phyloP scores from a whole-genome alignment of 2,113 vertebrate species.

The Sinocyclocheilus rhinocerous region DNA sequence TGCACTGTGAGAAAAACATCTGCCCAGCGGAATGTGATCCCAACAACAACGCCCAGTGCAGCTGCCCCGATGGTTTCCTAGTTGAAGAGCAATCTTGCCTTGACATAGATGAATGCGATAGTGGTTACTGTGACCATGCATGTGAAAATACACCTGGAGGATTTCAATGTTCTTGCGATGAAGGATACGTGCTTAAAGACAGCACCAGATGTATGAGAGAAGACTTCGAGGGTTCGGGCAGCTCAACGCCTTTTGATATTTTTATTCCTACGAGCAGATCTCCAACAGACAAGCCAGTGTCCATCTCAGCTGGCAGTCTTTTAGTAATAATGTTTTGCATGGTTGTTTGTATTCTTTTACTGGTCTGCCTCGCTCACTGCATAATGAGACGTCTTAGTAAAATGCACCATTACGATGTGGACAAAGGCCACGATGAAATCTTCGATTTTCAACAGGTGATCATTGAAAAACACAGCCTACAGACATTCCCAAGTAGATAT shows the following conservation, averaged over 20 bases:
- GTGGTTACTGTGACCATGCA: neutral
- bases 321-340: constrained; percentile 67
- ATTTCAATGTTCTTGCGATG: constrained; percentile 61
- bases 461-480: constrained; percentile 34
- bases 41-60: constrained; percentile 62
- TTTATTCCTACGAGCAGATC: neutral
- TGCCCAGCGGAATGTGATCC: constrained; percentile 70
- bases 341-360: constrained; percentile 55
- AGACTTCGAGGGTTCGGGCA: constrained; percentile 9
- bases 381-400: constrained; percentile 48
- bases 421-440: constrained; percentile 50
- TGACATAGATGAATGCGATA: constrained; percentile 69
- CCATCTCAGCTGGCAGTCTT: constrained; percentile 57
- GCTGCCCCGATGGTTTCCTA: constrained; percentile 66
- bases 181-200: constrained; percentile 52
- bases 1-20: constrained; percentile 56
- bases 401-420: constrained; percentile 9
- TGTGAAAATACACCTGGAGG: constrained; percentile 69
- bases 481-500: constrained; percentile 5
- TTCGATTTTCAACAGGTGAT: constrained; percentile 57
- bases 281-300: constrained; percentile 16
- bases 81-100: constrained; percentile 53
- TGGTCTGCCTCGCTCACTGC: constrained; percentile 60
- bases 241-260: neutral
- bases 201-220: constrained; percentile 35